Evolutionary conservation across 2,797 vertebrate species (phyloP).

Genomic region (Phataginus tricuspis): DNA sequence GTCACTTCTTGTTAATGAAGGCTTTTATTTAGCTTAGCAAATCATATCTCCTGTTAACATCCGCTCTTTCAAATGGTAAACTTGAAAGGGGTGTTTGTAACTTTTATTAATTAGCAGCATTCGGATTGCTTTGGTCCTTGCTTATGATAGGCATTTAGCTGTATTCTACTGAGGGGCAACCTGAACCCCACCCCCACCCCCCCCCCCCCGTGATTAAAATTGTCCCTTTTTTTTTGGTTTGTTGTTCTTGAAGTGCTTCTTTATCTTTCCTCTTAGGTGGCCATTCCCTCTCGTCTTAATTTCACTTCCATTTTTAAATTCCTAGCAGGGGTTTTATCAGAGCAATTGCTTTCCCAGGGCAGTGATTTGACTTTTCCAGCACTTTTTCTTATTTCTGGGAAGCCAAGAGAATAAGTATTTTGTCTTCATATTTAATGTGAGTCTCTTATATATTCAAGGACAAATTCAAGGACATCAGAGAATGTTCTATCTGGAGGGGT

Average conservation of each 20-base stretch:
- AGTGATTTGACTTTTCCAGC: not conserved
- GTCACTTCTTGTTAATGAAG: slow-evolving; percentile 75
- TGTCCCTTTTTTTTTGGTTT: not conserved
- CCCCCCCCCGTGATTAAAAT: not conserved
- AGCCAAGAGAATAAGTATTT: not conserved
- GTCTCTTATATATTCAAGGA: not conserved
- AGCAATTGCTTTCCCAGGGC: not conserved
- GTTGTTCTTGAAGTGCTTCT: not conserved
- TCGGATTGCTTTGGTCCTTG: slow-evolving; percentile 39
- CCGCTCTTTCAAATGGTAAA: slow-evolving; percentile 55
- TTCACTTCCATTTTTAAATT: slow-evolving; percentile 50
- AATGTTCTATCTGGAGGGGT: not conserved
- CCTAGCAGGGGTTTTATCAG: not conserved
- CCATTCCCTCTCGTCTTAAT: not conserved
- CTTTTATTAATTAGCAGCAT: slow-evolving; percentile 72
- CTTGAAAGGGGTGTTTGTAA: slow-evolving; percentile 64
- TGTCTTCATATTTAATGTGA: not conserved
- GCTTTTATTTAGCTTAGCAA: slow-evolving; percentile 77
- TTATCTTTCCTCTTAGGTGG: slow-evolving; percentile 20
- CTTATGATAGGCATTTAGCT: slow-evolving; percentile 27
- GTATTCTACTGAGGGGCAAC: not conserved
- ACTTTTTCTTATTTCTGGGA: slow-evolving; percentile 8
- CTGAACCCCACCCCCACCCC: not conserved
- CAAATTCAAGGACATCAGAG: not conserved
- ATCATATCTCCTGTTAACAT: slow-evolving; percentile 72